phyloP scores from a whole-genome alignment of 2,113 vertebrate species.

The Xiphorhynchus elegans region DNA sequence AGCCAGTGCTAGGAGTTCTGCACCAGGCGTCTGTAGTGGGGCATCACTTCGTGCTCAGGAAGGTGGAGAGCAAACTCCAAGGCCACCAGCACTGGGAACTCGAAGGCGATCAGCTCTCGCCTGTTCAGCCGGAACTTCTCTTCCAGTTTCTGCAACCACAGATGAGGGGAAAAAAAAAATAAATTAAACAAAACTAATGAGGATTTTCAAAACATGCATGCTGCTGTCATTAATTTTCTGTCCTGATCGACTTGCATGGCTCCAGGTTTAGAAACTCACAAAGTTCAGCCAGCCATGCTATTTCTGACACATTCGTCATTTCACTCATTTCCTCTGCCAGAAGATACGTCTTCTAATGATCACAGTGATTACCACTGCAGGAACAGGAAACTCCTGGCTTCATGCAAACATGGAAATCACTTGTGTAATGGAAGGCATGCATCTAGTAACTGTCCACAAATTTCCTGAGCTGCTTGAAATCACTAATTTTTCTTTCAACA shows the following conservation, averaged over 20 bases:
- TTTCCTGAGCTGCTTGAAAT: not conserved
- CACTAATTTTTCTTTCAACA: not conserved
- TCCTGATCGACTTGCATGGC: not conserved
- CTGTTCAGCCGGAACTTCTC: conserved; percentile 96
- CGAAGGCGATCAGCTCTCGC: conserved; percentile 95
- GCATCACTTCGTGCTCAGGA: conserved; percentile 95
- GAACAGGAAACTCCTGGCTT: not conserved
- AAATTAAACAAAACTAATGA: not conserved
- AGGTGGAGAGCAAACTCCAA: conserved; percentile 97
- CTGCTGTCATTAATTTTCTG: not conserved
- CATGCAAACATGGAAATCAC: not conserved
- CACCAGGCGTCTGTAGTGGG: conserved; percentile 95
- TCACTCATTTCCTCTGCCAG: not conserved
- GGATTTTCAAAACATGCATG: rapidly evolving
- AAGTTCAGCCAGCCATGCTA: not conserved
- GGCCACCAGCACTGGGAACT: conserved; percentile 96
- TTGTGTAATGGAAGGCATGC: not conserved
- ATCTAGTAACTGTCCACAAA: not conserved
- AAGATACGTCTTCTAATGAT: not conserved
- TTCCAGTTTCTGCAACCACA: conserved; percentile 90
- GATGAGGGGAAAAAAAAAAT: rapidly evolving
- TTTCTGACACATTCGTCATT: not conserved
- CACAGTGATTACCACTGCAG: not conserved
- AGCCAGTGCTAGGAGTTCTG: conserved; percentile 92
- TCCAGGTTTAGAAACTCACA: not conserved